Base-by-base conservation (phyloP, 2,888 invertebrate genomes). In the Dione juno region DNA sequence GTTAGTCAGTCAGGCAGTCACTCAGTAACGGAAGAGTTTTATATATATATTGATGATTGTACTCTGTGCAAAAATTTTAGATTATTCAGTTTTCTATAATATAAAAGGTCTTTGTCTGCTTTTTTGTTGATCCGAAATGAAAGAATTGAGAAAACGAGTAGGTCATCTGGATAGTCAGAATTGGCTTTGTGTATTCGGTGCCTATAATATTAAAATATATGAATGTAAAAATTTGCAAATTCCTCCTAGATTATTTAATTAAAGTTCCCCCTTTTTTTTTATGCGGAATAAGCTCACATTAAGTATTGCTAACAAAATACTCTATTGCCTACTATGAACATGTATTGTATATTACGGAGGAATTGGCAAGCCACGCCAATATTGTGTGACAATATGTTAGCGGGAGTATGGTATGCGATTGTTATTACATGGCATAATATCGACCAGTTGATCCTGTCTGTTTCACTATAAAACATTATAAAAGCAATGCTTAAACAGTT, bases 321-420 rank as follows among this genome's bases (percentile, higher is more conserved):
- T 63, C 45, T 54, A 63, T 68, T 45, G 54, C 35, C 19, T 58
- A 9, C 65, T 48, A 11, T 69, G 48, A 65, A 48, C 57, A 35
- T 41, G 40, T 19, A 50, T 57, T 79, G 78, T 77, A 71, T 71
- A 80, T 77, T 77, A 70, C 63, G 41, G 45, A 57, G 70, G 66
- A 72, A 67, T 69, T 74, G 78, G 76, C 78, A 73, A 71, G 58
- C 69, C 76, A 74, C 75, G 75, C 78, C 82, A 80, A 85, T 84
- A 85, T 81, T 76, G 75, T 73, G 73, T 75, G 77, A 74, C 77
- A 77, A 84, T 81, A 77, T 76, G 78, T 79, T 82, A 76, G 63
- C 78, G 75, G 77, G 79, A 76, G 82, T 82, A 80, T 83, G 79
- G 78, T 82, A 82, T 83, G 81, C 75, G 79, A 81, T 81, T 82